Conservation (phyloP, 2,888 invertebrate genomes). For the Nomada goodeniana region DNA sequence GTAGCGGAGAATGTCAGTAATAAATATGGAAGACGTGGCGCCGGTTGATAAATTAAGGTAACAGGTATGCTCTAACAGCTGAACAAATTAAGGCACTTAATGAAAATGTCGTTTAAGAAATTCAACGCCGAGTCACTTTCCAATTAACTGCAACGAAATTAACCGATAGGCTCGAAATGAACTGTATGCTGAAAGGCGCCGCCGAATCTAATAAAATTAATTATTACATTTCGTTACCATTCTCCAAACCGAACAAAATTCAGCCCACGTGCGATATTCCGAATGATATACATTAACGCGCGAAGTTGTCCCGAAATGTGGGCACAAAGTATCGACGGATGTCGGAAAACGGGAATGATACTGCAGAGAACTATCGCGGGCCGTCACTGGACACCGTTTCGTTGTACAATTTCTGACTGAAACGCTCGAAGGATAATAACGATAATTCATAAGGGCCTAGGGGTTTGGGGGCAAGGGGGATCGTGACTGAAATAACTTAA, state of each 20-base stretch:
- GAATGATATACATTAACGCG: too few species aligned
- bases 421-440: constrained; percentile 52
- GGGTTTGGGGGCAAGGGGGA: constrained; percentile 30
- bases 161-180: too few species aligned
- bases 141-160: neutral
- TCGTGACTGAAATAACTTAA: constrained; percentile 67
- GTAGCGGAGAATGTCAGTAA: constrained; percentile 15
- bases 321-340: constrained; percentile 3
- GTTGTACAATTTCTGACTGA: constrained; percentile 21
- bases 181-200: too few species aligned
- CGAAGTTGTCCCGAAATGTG: neutral
- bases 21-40: constrained; percentile 4
- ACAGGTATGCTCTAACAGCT: constrained; percentile 2
- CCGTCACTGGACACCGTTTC: constrained; percentile 12
- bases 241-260: too few species aligned
- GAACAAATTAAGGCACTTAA: constrained; percentile 16
- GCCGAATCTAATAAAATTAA: too few species aligned
- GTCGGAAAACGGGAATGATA: constrained; percentile 10
- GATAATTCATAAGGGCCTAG: constrained; percentile 61
- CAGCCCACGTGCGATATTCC: too few species aligned
- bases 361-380: constrained; percentile 2
- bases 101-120: neutral
- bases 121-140: neutral
- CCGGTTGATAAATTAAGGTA: constrained; percentile 20
- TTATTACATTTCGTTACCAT: too few species aligned